These are phyloP conservation scores for Operophtera brumata DNA, from an alignment of 2,888 invertebrate genomes.

Conservation along the genomic window DNA sequence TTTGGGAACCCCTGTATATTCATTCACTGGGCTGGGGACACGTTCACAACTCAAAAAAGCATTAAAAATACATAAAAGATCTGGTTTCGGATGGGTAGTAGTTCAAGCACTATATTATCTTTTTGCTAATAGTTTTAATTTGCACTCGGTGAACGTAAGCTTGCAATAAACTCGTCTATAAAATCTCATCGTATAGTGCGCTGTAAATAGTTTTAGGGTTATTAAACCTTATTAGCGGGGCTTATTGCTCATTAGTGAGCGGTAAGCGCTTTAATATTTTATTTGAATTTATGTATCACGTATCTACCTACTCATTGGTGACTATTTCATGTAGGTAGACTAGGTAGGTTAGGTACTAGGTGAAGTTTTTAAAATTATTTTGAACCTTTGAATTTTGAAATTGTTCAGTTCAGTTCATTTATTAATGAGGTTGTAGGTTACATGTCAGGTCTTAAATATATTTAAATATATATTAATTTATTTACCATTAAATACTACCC, in stretches of 20 bases:
- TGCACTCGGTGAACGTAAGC: background rate
- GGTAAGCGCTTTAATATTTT: slow-evolving; percentile 8
- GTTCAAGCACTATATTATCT: background rate
- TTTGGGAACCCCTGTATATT: no score
- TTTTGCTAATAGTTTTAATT: background rate
- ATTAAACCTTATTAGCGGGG: slow-evolving; percentile 15
- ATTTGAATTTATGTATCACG: background rate
- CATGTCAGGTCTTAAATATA: no score
- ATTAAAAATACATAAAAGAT: no score
- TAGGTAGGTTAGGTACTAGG: no score
- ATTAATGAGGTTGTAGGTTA: no score
- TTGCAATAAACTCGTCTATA: slow-evolving; percentile 6
- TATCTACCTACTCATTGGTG: background rate
- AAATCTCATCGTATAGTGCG: slow-evolving; percentile 21
- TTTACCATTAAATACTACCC: no score
- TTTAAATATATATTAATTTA: no score
- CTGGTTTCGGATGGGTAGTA: background rate
- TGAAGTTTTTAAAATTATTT: no score
- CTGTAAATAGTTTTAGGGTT: slow-evolving; percentile 13
- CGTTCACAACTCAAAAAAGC: no score
- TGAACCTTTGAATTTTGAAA: no score
- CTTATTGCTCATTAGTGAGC: slow-evolving; percentile 17
- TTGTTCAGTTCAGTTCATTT: no score
- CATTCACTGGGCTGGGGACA: no score
- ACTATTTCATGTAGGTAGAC: background rate